Evolutionary conservation across 1,140 invertebrate genomes (phyloP).

Genomic region (Tetragnatha versicolor): DNA sequence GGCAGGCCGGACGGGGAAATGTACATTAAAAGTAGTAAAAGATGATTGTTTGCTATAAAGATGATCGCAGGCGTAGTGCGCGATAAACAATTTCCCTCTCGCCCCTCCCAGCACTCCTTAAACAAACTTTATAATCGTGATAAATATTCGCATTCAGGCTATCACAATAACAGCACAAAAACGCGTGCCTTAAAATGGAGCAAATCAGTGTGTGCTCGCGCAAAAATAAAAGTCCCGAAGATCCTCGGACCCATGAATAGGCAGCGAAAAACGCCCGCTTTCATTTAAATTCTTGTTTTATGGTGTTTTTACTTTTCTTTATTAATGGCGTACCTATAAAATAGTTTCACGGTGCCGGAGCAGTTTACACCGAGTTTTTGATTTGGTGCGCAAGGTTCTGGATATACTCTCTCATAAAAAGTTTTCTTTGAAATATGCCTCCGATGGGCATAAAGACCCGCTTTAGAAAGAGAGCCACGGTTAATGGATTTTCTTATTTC

Average conservation of each 20-base stretch:
- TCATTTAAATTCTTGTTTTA: constrained; percentile 46
- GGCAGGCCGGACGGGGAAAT: not conserved
- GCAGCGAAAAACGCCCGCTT: constrained; percentile 1
- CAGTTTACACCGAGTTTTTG: constrained; percentile 2
- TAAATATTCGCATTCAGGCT: constrained; percentile 47
- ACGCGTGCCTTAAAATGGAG: constrained; percentile 1
- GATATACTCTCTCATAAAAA: not conserved
- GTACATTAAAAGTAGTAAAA: constrained; percentile 50
- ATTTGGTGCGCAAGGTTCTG: not conserved
- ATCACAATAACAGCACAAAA: constrained; percentile 46
- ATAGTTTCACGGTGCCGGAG: constrained; percentile 17
- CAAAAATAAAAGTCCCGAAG: constrained; percentile 26
- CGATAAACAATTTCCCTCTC: constrained; percentile 47
- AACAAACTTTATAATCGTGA: constrained; percentile 54
- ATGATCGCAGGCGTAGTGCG: constrained; percentile 2
- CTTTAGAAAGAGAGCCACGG: not conserved
- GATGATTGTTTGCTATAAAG: constrained; percentile 55
- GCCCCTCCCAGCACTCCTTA: constrained; percentile 26
- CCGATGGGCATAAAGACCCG: not conserved
- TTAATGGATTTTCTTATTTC: not conserved
- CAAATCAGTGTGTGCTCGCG: constrained; percentile 45
- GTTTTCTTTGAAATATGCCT: not conserved
- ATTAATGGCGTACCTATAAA: constrained; percentile 37
- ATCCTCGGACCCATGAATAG: constrained; percentile 18
- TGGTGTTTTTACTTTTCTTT: constrained; percentile 19